Evolutionary conservation across 1,140 invertebrate species (phyloP).

Genomic region (Leptinotarsa defecta): DNA sequence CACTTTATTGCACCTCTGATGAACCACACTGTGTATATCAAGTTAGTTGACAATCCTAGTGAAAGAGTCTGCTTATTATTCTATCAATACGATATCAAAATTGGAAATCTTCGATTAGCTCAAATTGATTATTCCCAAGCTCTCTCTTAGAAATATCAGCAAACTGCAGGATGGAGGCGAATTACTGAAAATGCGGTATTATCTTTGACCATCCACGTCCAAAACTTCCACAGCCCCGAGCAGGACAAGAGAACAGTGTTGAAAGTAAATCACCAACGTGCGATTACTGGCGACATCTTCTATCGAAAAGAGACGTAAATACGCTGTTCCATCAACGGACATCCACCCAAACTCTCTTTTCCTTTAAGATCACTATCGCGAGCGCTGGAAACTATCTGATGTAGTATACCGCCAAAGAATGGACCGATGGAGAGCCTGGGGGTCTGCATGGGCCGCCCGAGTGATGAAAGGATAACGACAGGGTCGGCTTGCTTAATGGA

Average conservation of each 20-base stretch:
- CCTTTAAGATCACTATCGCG: background rate
- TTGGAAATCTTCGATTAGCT: too few relatives aligned
- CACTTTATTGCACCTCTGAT: too few relatives aligned
- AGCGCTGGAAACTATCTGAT: background rate
- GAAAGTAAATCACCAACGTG: constrained; percentile 18
- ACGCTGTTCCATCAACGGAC: background rate
- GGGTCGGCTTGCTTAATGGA: background rate
- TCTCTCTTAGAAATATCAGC: background rate
- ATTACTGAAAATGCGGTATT: constrained; percentile 3
- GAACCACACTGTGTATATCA: too few relatives aligned
- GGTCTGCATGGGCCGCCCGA: constrained; percentile 3
- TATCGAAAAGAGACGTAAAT: background rate
- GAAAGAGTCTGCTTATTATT: too few relatives aligned
- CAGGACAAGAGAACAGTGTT: constrained; percentile 15
- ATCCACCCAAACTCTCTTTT: background rate
- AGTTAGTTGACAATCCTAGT: too few relatives aligned
- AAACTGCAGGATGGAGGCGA: constrained; percentile 7
- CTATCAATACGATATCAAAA: too few relatives aligned
- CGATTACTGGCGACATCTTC: background rate
- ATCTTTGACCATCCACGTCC: background rate
- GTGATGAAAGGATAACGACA: constrained; percentile 2
- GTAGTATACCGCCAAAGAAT: background rate
- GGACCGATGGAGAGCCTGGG: background rate
- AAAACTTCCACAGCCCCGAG: constrained; percentile 7
- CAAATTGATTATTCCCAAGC: background rate